Evolutionary conservation across 2,797 vertebrate species (phyloP).

Genomic region (Premnoplex brunnescens): DNA sequence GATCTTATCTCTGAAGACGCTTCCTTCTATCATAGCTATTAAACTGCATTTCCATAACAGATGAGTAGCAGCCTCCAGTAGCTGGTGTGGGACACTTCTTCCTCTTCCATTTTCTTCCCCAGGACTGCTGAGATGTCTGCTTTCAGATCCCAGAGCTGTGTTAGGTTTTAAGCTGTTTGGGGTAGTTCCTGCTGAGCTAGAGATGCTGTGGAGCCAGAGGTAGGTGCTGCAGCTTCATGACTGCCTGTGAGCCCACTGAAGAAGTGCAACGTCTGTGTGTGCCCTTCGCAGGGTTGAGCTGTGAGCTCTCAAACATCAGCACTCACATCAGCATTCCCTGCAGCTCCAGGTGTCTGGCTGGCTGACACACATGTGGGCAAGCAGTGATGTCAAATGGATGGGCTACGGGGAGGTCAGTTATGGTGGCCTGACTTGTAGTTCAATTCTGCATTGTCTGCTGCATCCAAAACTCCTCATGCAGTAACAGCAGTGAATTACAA

Average conservation of each 20-base stretch:
- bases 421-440: too few relatives aligned
- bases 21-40: background rate
- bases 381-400: background rate
- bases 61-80: background rate
- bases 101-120: background rate
- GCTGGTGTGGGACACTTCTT: background rate
- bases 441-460: background rate
- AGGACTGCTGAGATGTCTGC: background rate
- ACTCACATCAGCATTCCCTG: background rate
- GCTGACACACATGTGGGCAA: too few relatives aligned
- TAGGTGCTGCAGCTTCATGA: background rate
- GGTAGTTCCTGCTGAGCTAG: background rate
- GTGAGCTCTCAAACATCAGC: background rate
- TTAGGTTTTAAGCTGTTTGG: background rate
- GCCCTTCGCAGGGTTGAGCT: background rate
- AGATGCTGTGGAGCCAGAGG: background rate
- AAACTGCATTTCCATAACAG: background rate
- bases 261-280: background rate
- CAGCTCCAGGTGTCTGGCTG: background rate
- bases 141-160: background rate
- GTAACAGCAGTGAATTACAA: background rate
- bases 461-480: background rate
- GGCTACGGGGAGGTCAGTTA: background rate
- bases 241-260: background rate
- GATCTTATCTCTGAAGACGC: background rate